These are phyloP conservation scores for Parotia lawesii DNA, from an alignment of 2,113 vertebrate genomes.

Conservation along the genomic window DNA sequence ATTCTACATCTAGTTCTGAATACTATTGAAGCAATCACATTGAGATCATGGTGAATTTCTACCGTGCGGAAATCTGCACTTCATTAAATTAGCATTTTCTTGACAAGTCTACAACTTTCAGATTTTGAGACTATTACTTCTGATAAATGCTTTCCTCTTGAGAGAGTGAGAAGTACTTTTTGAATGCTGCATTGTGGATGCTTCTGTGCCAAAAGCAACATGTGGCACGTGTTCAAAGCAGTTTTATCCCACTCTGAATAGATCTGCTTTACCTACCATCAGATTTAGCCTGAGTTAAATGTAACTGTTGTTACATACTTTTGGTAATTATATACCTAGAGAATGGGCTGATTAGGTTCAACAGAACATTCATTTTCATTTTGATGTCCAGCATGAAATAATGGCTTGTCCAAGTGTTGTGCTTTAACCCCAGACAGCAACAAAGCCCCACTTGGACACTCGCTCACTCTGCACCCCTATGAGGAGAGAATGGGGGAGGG, in stretches of 20 bases:
- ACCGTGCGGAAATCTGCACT: neutral
- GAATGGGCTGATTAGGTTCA: neutral
- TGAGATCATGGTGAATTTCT: neutral
- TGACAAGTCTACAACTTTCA: slow-evolving; percentile 13
- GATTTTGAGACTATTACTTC: neutral
- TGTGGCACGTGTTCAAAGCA: neutral
- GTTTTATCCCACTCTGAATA: neutral
- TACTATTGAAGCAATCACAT: neutral
- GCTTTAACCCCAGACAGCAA: neutral
- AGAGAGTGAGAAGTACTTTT: neutral
- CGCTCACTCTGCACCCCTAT: fast-evolving
- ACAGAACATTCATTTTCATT: neutral
- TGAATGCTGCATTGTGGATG: neutral
- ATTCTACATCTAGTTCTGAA: neutral
- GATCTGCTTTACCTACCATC: neutral
- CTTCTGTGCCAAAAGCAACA: neutral
- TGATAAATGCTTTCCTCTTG: slow-evolving; percentile 15
- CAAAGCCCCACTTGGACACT: fast-evolving
- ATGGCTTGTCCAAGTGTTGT: neutral
- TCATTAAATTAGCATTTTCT: slow-evolving; percentile 54
- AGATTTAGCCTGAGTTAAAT: neutral
- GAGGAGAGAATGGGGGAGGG: neutral
- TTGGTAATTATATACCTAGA: neutral
- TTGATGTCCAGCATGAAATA: neutral
- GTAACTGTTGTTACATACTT: neutral